A percentile compares a stretch with the other conserved stretches of the same genome.
Evolutionary conservation across 2,888 invertebrate genomes (phyloP).

Genomic region (Coelinius sp.): DNA sequence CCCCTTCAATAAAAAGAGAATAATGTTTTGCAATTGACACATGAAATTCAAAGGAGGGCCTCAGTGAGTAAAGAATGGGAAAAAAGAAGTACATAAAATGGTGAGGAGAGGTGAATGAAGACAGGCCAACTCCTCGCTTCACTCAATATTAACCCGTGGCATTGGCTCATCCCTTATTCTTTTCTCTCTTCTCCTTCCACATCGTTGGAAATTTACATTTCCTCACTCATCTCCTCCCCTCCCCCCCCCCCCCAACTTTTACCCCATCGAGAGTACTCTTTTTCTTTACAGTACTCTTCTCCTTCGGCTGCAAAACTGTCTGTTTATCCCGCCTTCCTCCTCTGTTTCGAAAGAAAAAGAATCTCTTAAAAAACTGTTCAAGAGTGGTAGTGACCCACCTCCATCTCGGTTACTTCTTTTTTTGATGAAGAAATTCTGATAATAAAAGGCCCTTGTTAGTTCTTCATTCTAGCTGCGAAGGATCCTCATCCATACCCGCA

Average conservation of each 20-base stretch:
- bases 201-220: slow-evolving; percentile 71
- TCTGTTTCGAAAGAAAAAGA: slow-evolving; percentile 3
- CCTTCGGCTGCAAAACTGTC: slow-evolving; percentile 62
- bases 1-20: slow-evolving; percentile 27
- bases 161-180: slow-evolving; percentile 67
- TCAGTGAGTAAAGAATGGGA: slow-evolving; percentile 35
- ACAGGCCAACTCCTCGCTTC: slow-evolving; percentile 53
- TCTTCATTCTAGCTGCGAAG: slow-evolving; percentile 15
- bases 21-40: slow-evolving; percentile 68
- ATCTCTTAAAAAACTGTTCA: slow-evolving; percentile 18
- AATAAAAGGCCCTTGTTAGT: slow-evolving; percentile 29
- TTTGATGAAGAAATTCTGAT: slow-evolving; percentile 37
- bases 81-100: slow-evolving; percentile 26
- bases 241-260: slow-evolving; percentile 17
- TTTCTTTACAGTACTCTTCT: slow-evolving; percentile 34
- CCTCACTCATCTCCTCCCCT: slow-evolving; percentile 52
- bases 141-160: slow-evolving; percentile 63
- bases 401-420: slow-evolving; percentile 24
- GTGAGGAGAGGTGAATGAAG: slow-evolving; percentile 43
- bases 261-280: slow-evolving; percentile 21
- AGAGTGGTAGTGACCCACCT: slow-evolving; percentile 15
- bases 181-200: slow-evolving; percentile 67
- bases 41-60: slow-evolving; percentile 68
- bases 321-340: slow-evolving; percentile 67
- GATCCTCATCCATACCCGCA: slow-evolving; percentile 44